Conservation (phyloP, 2,113 vertebrate species). For the Podarcis muralis region DNA sequence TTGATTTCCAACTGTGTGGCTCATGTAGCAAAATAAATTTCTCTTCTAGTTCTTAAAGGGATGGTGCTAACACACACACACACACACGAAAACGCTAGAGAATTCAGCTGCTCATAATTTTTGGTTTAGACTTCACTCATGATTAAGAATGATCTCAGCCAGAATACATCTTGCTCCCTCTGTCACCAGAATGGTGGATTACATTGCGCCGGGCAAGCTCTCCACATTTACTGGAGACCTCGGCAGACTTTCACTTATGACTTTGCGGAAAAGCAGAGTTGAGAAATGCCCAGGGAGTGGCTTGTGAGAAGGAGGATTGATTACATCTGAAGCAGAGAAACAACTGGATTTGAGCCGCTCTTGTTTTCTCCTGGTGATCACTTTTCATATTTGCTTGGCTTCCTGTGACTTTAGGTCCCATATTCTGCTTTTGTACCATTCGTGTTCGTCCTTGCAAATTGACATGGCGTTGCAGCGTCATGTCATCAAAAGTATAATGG, state of each 20-base stretch:
- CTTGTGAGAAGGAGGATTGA: not conserved
- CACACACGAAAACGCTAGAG: not conserved
- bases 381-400: not conserved
- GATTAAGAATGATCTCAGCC: slow-evolving; percentile 55
- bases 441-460: slow-evolving; percentile 26
- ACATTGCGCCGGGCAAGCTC: slow-evolving; percentile 41
- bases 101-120: slow-evolving; percentile 23
- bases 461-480: not conserved
- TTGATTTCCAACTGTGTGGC: not conserved
- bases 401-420: not conserved
- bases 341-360: not conserved
- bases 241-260: slow-evolving; percentile 43
- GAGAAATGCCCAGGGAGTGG: slow-evolving; percentile 42
- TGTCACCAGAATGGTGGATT: slow-evolving; percentile 49
- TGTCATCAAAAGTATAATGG: not conserved
- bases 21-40: not conserved
- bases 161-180: slow-evolving; percentile 53
- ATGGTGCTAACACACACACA: not conserved
- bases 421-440: slow-evolving; percentile 14
- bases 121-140: slow-evolving; percentile 52
- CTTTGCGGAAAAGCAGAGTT: slow-evolving; percentile 35
- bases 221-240: slow-evolving; percentile 48
- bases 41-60: not conserved
- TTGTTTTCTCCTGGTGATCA: not conserved
- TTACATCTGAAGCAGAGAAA: not conserved